Evolutionary conservation across 92 coral and sea anemone species (phyloP).

Genomic region (Chrysogorgia sp.): DNA sequence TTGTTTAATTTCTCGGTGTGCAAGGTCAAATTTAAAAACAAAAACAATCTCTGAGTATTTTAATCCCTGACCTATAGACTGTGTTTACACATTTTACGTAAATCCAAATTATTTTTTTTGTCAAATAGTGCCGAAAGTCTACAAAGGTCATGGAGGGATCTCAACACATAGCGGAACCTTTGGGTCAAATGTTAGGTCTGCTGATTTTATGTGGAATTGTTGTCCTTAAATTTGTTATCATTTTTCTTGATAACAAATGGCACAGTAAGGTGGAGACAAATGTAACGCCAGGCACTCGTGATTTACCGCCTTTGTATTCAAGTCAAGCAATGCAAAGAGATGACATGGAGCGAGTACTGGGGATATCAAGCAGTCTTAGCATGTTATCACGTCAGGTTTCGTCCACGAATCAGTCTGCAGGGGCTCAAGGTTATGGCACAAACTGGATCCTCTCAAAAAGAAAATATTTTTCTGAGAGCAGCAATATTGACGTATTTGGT

Average conservation of each 20-base stretch:
- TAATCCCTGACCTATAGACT: too few relatives aligned
- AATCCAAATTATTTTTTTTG: slow-evolving; percentile 15
- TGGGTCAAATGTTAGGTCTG: slow-evolving; percentile 13
- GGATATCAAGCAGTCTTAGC: neutral
- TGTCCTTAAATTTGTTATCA: neutral
- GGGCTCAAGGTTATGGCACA: neutral
- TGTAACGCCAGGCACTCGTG: slow-evolving; percentile 1
- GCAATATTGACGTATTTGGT: neutral
- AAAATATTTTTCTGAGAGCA: neutral
- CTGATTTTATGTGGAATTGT: slow-evolving; percentile 14
- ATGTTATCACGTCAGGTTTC: neutral
- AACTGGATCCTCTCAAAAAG: slow-evolving; percentile 24
- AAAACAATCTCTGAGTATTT: too few relatives aligned
- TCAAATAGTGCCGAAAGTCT: neutral
- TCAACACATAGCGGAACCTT: neutral
- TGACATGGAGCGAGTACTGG: neutral
- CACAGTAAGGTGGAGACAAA: slow-evolving; percentile 1
- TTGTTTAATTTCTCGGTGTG: too few relatives aligned
- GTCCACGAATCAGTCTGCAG: neutral
- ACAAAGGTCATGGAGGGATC: neutral
- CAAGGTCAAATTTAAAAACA: too few relatives aligned
- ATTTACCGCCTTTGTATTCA: slow-evolving; percentile 8
- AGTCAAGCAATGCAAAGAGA: neutral
- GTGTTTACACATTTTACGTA: too few relatives aligned
- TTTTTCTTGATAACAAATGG: slow-evolving; percentile 22